Evolutionary conservation across 2,888 invertebrate species (phyloP).

Genomic region (Cephus pulcher): DNA sequence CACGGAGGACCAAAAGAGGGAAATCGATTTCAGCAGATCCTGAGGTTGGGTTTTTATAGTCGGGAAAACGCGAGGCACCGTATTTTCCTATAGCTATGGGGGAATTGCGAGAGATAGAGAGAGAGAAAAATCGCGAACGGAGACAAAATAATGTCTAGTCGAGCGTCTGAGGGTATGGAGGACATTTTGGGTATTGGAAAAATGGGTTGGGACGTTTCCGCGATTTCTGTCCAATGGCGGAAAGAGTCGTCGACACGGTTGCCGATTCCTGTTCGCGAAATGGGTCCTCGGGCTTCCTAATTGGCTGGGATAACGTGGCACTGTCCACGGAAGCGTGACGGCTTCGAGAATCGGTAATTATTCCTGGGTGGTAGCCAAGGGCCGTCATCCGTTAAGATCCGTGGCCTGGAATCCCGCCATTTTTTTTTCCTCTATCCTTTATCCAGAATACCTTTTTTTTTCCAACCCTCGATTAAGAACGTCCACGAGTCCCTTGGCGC

Average conservation of each 20-base stretch:
- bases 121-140: background rate
- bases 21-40: background rate
- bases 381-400: constrained; percentile 29
- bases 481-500: background rate
- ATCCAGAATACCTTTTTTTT: background rate
- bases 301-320: background rate
- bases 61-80: background rate
- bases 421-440: constrained; percentile 7
- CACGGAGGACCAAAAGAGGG: constrained; percentile 10
- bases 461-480: background rate
- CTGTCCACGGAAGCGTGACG: background rate
- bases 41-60: background rate
- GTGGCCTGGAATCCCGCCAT: constrained; percentile 32
- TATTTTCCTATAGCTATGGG: background rate
- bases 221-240: background rate
- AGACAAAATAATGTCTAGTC: background rate
- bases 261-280: background rate
- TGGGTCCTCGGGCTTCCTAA: background rate
- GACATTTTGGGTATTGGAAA: background rate
- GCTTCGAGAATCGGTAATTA: constrained; percentile 24
- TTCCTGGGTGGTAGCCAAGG: constrained; percentile 29
- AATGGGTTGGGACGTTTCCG: background rate
- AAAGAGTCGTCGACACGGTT: background rate
- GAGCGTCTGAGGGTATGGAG: background rate
- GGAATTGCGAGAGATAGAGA: background rate